Evolutionary conservation across 30 jellyfish, hydroid and myxozoan species (phyloP), one percentile per base, ranked within the genome.

Genomic region (Catostylus mosaicus): DNA sequence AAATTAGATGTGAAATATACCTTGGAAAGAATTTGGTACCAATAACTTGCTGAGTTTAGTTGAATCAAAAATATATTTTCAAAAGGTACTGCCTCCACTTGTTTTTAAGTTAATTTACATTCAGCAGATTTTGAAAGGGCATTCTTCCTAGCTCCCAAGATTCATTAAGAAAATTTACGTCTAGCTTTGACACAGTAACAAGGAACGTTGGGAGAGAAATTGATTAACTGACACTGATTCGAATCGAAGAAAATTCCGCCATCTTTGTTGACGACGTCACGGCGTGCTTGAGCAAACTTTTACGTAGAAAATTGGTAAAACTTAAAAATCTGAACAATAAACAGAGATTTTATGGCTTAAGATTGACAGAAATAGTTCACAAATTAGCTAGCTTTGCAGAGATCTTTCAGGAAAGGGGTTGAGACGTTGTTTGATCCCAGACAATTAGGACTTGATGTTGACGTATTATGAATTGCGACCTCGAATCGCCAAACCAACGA

Each of bases 261-360:
- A 74, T 74, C 80, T 74, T 74, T 74, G 52, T 45, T 74, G 63
- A 50, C 85, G 70, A 74, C 85, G 71, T 45, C 61, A 57, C 51
- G 85, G 85, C 85, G 85, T 74, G 85, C 40, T 31, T 33, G 11
- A 59, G 71, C 38, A 59, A 59, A 23, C 71, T 16, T 23, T 50
- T 10, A 50, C 19, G 63, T 27, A 50, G 2, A 9, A 50, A 3
- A 10, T 50, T 9, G 24, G 63, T 18, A 50, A 50, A 6, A 27
- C 18, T 3, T 50, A 50, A n/a, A n/a, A 5, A 27, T 50, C 4
- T 50, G 24, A 50, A 14, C 54, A 40, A 14, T 5, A 14, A 40
- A 14, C 54, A 40, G 54, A n/a, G n/a, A 40, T 40, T 14, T 5
- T 5, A 40, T 5, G 54, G 54, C 54, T 14, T 40, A 40, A 40